These are phyloP conservation scores for Pogona vitticeps DNA, from an alignment of 2,113 vertebrate genomes.

Conservation along the genomic window DNA sequence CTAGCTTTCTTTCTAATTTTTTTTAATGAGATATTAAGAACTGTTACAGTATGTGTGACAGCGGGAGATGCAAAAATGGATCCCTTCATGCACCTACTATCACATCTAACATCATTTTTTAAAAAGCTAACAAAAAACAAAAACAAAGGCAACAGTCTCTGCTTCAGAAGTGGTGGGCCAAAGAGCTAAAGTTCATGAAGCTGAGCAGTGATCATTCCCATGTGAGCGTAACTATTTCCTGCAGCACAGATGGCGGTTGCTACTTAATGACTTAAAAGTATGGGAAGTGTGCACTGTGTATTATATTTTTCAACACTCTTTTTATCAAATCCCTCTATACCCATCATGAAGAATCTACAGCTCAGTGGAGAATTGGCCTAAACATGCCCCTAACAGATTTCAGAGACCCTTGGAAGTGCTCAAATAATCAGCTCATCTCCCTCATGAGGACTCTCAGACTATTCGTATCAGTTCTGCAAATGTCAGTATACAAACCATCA, in stretches of 20 bases:
- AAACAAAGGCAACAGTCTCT: background rate
- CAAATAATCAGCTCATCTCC: slow-evolving; percentile 21
- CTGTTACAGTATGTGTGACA: slow-evolving; percentile 7
- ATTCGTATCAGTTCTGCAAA: background rate
- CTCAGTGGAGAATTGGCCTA: slow-evolving; percentile 19
- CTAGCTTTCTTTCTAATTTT: background rate
- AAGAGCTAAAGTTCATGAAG: background rate
- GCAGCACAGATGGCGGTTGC: background rate
- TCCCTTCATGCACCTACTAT: background rate
- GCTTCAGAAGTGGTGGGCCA: background rate
- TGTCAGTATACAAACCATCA: slow-evolving; percentile 3
- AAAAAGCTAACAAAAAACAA: background rate
- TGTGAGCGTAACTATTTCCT: background rate
- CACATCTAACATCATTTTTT: background rate
- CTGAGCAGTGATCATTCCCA: background rate
- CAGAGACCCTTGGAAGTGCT: background rate
- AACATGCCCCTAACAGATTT: background rate
- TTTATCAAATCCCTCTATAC: background rate
- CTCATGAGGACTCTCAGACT: slow-evolving; percentile 17
- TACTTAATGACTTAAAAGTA: slow-evolving; percentile 18
- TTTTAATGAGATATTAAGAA: background rate
- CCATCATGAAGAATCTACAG: slow-evolving; percentile 1
- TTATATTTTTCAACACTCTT: slow-evolving; percentile 22
- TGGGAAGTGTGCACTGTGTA: background rate
- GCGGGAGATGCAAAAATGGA: accelerated